phyloP scores from a whole-genome alignment of 2,113 vertebrate genomes.

The Tiliqua scincoides region DNA sequence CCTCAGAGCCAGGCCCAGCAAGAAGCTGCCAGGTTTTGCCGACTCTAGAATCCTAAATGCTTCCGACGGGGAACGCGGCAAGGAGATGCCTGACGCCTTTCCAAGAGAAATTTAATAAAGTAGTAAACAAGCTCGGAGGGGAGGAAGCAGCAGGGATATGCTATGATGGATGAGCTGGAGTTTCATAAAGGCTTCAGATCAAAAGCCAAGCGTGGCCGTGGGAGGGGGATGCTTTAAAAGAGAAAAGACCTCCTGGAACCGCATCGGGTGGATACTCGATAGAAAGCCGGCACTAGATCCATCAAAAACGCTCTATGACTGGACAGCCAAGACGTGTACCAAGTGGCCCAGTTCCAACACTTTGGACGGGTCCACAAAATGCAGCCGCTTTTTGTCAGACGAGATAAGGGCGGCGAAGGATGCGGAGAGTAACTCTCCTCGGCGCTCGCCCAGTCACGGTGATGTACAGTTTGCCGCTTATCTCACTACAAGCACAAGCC shows the following conservation, averaged over 20 bases:
- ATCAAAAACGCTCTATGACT: fast-evolving
- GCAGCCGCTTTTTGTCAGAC: background rate
- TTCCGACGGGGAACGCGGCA: background rate
- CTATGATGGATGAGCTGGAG: background rate
- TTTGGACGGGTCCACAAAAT: background rate
- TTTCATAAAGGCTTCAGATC: background rate
- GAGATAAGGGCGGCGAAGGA: background rate
- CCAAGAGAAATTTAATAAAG: fast-evolving
- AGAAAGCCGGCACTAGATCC: background rate
- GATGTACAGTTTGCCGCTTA: slow-evolving; percentile 53
- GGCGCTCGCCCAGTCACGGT: slow-evolving; percentile 29
- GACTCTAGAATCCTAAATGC: background rate
- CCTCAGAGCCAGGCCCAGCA: background rate
- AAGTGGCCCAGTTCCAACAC: background rate
- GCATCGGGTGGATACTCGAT: fast-evolving
- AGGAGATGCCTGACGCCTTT: background rate
- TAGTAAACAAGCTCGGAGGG: background rate
- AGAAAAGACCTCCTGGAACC: no score
- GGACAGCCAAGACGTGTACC: fast-evolving
- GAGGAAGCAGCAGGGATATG: fast-evolving
- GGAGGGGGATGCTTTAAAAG: background rate
- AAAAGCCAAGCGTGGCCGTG: background rate
- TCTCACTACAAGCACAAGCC: background rate
- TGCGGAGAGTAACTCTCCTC: slow-evolving; percentile 34
- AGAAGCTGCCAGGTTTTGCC: background rate